phyloP scores from a whole-genome alignment of 2,888 invertebrate species.

The Suillia variegata region DNA sequence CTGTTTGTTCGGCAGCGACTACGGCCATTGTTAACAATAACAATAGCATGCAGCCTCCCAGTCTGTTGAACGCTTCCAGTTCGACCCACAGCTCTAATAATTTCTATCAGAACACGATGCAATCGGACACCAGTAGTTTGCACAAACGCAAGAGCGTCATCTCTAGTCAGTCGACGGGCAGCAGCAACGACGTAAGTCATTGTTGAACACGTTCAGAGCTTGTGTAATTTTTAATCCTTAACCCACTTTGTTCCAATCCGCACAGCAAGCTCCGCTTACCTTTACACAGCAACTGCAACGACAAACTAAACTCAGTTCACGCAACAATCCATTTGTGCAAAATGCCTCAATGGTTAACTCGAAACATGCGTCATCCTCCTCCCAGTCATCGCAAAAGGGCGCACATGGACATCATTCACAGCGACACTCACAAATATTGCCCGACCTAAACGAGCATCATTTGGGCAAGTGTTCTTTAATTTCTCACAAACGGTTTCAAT shows the following conservation, averaged over 20 bases:
- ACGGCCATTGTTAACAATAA: conserved; percentile 53
- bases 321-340: conserved; percentile 57
- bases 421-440: conserved; percentile 59
- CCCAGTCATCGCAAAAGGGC: conserved; percentile 37
- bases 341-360: conserved; percentile 52
- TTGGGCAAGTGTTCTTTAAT: conserved; percentile 54
- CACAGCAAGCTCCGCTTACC: conserved; percentile 70
- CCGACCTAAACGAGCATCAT: conserved; percentile 61
- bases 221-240: not conserved
- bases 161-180: conserved; percentile 62
- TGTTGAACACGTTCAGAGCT: not conserved
- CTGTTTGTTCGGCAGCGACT: conserved; percentile 55
- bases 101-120: conserved; percentile 62
- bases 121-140: conserved; percentile 61
- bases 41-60: conserved; percentile 46
- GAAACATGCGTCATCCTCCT: conserved; percentile 49
- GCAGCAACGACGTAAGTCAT: conserved; percentile 60
- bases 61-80: conserved; percentile 57
- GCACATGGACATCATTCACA: conserved; percentile 44
- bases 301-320: conserved; percentile 58
- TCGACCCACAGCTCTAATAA: conserved; percentile 62
- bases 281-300: conserved; percentile 90
- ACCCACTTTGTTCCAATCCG: not conserved
- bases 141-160: conserved; percentile 62
- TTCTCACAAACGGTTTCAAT: not conserved